Evolutionary conservation across 1,140 invertebrate species (phyloP).

Genomic region (Drosophila auraria): DNA sequence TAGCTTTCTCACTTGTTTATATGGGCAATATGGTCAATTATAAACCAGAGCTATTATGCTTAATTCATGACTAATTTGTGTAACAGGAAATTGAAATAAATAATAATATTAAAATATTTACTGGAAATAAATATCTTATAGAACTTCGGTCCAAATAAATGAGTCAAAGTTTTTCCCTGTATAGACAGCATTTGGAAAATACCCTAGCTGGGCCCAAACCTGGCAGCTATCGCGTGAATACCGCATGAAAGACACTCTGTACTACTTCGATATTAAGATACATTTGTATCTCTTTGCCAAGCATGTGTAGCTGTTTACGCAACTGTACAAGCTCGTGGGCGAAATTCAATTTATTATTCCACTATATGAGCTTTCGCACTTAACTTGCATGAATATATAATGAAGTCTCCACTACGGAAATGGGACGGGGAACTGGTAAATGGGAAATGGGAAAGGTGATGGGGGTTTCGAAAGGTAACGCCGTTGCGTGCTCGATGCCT

Average conservation of each 20-base stretch:
- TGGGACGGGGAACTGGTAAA: constrained; percentile 21
- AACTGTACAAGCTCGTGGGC: constrained; percentile 56
- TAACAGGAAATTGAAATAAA: not conserved
- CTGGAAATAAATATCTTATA: no score
- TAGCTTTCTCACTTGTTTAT: no score
- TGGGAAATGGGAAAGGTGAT: constrained; percentile 19
- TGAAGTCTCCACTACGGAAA: constrained; percentile 41
- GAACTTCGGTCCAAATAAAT: no score
- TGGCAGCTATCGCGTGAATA: constrained; percentile 10
- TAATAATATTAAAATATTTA: no score
- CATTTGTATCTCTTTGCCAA: constrained; percentile 49
- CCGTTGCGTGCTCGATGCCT: constrained; percentile 53
- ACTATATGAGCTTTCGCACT: constrained; percentile 80
- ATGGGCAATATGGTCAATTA: not conserved
- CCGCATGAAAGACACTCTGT: not conserved
- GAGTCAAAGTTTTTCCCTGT: no score
- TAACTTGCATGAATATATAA: constrained; percentile 82
- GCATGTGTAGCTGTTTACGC: constrained; percentile 68
- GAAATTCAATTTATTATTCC: constrained; percentile 80
- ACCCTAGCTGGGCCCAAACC: not conserved
- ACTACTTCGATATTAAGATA: constrained; percentile 32
- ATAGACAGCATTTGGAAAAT: not conserved
- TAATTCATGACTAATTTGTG: not conserved
- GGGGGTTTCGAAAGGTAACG: constrained; percentile 14
- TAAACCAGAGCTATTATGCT: not conserved